A percentile compares a stretch with the other conserved stretches of the same genome.
Evolutionary conservation across 2,113 vertebrate genomes (phyloP).

Genomic region (Piaya cayana): DNA sequence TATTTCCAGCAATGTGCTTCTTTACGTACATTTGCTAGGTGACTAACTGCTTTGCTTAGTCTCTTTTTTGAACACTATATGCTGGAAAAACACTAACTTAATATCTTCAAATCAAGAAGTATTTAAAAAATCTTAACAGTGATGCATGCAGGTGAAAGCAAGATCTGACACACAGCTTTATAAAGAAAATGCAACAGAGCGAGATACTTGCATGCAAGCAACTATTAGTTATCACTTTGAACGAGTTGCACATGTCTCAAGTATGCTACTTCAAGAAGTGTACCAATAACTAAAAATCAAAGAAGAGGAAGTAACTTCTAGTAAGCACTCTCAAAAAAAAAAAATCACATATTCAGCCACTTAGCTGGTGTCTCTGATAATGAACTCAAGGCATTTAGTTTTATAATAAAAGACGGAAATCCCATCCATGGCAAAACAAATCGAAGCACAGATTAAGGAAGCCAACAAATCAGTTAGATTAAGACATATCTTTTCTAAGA

Average conservation of each 20-base stretch:
- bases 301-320: background rate
- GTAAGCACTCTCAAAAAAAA: background rate
- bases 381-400: background rate
- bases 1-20: constrained; percentile 8
- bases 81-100: constrained; percentile 1
- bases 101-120: background rate
- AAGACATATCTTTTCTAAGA: constrained; percentile 7
- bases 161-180: background rate
- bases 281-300: background rate
- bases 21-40: background rate
- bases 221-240: background rate
- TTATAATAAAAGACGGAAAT: background rate
- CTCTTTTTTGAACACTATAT: background rate
- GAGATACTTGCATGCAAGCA: background rate
- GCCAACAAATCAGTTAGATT: constrained; percentile 1
- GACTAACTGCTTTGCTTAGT: constrained; percentile 7
- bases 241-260: background rate
- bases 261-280: background rate
- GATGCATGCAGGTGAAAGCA: background rate
- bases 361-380: background rate
- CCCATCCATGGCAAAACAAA: background rate
- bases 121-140: background rate
- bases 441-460: constrained; percentile 17
- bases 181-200: background rate
- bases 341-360: background rate